Percentiles rank a stretch among this genome's conserved stretches.
phyloP scores from a whole-genome alignment of 2,113 vertebrate species.

The Dendropsophus ebraccatus region DNA sequence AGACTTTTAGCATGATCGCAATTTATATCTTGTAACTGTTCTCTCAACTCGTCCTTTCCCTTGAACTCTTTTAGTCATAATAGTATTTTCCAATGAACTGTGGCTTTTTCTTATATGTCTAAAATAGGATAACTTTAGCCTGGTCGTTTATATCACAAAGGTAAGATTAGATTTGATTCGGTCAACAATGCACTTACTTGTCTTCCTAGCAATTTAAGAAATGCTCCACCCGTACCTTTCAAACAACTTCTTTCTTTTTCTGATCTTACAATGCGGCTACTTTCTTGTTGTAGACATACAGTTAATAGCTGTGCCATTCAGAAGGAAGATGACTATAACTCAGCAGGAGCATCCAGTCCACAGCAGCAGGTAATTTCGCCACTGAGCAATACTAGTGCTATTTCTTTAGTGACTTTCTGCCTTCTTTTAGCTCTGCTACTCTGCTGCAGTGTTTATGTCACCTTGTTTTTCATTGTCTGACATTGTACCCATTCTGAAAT shows the following conservation, averaged over 20 bases:
- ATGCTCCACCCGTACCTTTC: neutral
- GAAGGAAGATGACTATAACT: slow-evolving; percentile 9
- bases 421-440: neutral
- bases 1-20: neutral
- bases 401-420: neutral
- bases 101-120: neutral
- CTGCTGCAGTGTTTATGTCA: neutral
- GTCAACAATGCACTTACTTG: neutral
- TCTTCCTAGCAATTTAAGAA: neutral
- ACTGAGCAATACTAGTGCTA: neutral
- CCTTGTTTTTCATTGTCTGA: neutral
- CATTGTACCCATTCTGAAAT: neutral
- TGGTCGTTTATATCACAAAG: neutral
- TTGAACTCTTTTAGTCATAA: neutral
- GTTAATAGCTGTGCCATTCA: slow-evolving; percentile 1
- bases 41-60: neutral
- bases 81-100: neutral
- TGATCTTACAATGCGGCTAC: neutral
- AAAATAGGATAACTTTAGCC: neutral
- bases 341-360: slow-evolving; percentile 5
- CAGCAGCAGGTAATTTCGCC: neutral
- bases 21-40: neutral
- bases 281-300: neutral
- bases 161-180: neutral
- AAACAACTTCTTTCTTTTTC: neutral